Percentiles rank a stretch among this genome's conserved stretches.
phyloP scores from a whole-genome alignment of 2,888 invertebrate genomes.

The Agrotis segetum region DNA sequence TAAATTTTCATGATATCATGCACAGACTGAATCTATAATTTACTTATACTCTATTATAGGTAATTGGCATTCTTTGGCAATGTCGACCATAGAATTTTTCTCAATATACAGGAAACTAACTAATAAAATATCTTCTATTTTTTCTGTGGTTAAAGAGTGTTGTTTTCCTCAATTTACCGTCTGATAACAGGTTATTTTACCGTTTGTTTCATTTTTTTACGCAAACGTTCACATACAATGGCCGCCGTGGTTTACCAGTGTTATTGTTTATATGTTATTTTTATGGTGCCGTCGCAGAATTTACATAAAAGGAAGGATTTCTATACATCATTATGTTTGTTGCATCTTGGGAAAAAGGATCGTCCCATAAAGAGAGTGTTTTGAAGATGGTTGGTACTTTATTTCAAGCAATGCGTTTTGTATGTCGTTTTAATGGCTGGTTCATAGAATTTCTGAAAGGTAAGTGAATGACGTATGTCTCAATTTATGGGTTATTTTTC shows the following conservation, averaged over 20 bases:
- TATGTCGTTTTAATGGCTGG: slow-evolving; percentile 7
- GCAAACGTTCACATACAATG: slow-evolving; percentile 48
- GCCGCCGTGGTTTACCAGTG: slow-evolving; percentile 53
- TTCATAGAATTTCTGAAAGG: slow-evolving; percentile 35
- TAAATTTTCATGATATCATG: no score
- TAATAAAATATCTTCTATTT: no score
- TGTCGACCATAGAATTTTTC: neutral
- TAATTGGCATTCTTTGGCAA: neutral
- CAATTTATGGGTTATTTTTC: slow-evolving; percentile 18
- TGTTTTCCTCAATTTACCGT: slow-evolving; percentile 31
- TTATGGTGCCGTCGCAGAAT: slow-evolving; percentile 47
- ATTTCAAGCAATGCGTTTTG: slow-evolving; percentile 15
- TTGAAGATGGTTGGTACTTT: slow-evolving; percentile 8
- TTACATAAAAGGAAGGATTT: slow-evolving; percentile 57
- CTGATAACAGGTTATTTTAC: slow-evolving; percentile 52
- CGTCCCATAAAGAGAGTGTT: slow-evolving; percentile 16
- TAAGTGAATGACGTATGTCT: slow-evolving; percentile 18
- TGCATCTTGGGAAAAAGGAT: slow-evolving; percentile 30
- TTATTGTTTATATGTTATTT: slow-evolving; percentile 63
- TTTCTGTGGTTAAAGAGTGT: slow-evolving; percentile 1
- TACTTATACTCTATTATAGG: neutral
- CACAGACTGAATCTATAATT: no score
- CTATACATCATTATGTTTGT: slow-evolving; percentile 41
- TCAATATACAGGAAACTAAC: neutral
- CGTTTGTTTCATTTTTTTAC: slow-evolving; percentile 52